Conservation (phyloP, 1,140 invertebrate species). For the Archivesica marissinica region DNA sequence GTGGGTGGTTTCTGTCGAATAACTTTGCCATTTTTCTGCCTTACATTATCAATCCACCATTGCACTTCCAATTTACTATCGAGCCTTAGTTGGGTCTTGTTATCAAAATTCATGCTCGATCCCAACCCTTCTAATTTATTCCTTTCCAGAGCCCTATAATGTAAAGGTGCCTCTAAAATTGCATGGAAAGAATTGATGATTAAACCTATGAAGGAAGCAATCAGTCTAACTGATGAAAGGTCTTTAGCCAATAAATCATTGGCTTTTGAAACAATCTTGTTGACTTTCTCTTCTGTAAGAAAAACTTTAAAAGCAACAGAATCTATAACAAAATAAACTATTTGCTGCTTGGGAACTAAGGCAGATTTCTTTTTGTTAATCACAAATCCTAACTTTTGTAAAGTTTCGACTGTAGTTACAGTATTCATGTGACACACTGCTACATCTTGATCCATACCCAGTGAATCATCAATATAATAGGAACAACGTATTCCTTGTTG, state of each 20-base stretch:
- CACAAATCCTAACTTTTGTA: neutral
- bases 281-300: no score
- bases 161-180: conserved; percentile 6
- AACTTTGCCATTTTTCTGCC: conserved; percentile 13
- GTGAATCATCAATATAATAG: conserved; percentile 43
- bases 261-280: no score
- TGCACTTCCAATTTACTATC: conserved; percentile 4
- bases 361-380: conserved; percentile 11
- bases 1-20: neutral
- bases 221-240: no score
- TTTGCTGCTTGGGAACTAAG: neutral
- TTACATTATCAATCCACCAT: conserved; percentile 42
- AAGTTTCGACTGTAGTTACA: neutral
- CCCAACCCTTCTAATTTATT: neutral
- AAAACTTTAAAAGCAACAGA: conserved; percentile 8
- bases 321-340: conserved; percentile 15
- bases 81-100: neutral
- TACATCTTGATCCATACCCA: conserved; percentile 6
- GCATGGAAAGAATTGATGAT: conserved; percentile 20
- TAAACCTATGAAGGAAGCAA: no score
- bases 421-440: conserved; percentile 15
- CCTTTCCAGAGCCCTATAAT: conserved; percentile 37
- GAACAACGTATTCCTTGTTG: conserved; percentile 1
- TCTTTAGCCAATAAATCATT: no score
- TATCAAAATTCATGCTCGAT: neutral